Percentiles rank a stretch among this genome's conserved stretches.
Conservation (phyloP, 2,888 invertebrate genomes). For the Leucoma salicis region DNA sequence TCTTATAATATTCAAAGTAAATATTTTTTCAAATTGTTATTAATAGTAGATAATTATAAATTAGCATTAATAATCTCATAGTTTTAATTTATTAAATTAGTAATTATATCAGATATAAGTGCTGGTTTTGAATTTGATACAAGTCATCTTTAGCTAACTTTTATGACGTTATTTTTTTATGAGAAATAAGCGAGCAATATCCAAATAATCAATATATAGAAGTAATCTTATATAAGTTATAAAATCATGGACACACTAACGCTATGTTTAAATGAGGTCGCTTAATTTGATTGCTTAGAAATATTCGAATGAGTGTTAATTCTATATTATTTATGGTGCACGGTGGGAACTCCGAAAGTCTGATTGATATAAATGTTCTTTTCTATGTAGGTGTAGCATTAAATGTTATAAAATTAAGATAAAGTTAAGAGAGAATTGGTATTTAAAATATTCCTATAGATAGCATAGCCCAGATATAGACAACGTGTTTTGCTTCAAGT, state of each 20-base stretch:
- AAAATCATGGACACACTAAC: constrained; percentile 7
- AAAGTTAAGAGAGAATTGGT: not conserved
- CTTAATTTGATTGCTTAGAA: constrained; percentile 31
- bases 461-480: too few species aligned
- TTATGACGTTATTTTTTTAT: too few species aligned
- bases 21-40: too few species aligned
- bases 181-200: not conserved
- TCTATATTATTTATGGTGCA: constrained; percentile 30
- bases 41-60: too few species aligned
- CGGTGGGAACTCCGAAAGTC: constrained; percentile 27
- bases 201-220: not conserved
- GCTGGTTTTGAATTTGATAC: not conserved
- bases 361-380: constrained; percentile 13
- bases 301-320: constrained; percentile 34
- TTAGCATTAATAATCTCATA: too few species aligned
- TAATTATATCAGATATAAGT: too few species aligned
- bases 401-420: constrained; percentile 7
- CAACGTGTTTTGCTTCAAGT: too few species aligned
- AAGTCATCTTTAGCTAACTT: not conserved
- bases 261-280: constrained; percentile 27
- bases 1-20: too few species aligned
- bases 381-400: constrained; percentile 8
- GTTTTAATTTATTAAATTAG: too few species aligned
- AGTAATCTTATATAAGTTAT: not conserved
- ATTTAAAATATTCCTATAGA: too few species aligned